Percentiles rank a stretch among this genome's conserved stretches.
phyloP scores from a whole-genome alignment of 2,113 vertebrate genomes.

The Falco punctatus region DNA sequence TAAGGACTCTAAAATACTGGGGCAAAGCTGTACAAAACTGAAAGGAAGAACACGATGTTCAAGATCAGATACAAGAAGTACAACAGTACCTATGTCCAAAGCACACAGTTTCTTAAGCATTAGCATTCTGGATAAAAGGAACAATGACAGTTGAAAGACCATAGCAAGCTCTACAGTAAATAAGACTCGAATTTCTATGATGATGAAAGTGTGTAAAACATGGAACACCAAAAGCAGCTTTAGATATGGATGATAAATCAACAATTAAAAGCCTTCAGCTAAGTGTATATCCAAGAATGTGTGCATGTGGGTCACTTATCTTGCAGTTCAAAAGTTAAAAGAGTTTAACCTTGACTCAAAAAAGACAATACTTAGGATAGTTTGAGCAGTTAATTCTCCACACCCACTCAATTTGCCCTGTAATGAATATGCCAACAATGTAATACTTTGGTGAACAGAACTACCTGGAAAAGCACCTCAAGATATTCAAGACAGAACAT shows the following conservation, averaged over 20 bases:
- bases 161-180: not conserved
- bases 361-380: not conserved
- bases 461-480: not conserved
- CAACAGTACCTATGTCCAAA: not conserved
- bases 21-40: not conserved
- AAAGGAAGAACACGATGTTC: not conserved
- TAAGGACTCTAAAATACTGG: not conserved
- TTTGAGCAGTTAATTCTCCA: not conserved
- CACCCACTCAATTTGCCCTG: not conserved
- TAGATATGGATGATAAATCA: not conserved
- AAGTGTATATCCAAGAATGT: not conserved
- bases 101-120: not conserved
- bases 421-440: not conserved
- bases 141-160: not conserved
- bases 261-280: not conserved
- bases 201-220: not conserved
- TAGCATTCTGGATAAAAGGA: not conserved
- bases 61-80: not conserved
- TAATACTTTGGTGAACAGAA: not conserved
- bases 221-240: not conserved
- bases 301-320: fast-evolving
- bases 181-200: not conserved
- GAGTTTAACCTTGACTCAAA: not conserved
- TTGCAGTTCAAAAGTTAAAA: not conserved
- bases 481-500: fast-evolving